Evolutionary conservation across 2,888 invertebrate genomes (phyloP).

Genomic region (Aphidoletes aphidimyza): DNA sequence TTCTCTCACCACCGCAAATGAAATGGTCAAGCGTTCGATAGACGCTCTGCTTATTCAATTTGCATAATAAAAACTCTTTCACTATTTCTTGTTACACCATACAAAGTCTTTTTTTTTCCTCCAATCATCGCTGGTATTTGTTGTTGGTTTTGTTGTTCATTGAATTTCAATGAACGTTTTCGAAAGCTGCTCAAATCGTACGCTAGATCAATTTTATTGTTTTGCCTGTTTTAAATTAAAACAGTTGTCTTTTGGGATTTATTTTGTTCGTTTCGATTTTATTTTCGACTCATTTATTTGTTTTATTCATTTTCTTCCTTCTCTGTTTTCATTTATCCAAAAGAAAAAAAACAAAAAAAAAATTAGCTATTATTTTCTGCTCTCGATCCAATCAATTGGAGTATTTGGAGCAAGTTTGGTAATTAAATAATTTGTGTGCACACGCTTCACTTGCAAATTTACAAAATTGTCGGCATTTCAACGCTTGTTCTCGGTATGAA

Average conservation of each 20-base stretch:
- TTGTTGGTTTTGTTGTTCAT: background rate
- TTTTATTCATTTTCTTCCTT: background rate
- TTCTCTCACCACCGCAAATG: too few relatives aligned
- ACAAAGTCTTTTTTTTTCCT: background rate
- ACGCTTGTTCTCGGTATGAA: background rate
- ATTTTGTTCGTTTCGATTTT: background rate
- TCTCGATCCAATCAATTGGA: slow-evolving; percentile 39
- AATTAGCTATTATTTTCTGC: too few relatives aligned
- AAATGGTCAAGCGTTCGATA: background rate
- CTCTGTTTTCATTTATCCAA: background rate
- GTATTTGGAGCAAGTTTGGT: slow-evolving; percentile 24
- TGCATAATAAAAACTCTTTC: background rate
- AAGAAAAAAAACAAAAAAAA: too few relatives aligned
- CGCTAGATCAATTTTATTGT: slow-evolving; percentile 37
- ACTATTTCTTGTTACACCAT: background rate
- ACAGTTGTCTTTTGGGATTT: slow-evolving; percentile 37
- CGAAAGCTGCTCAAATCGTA: slow-evolving; percentile 48
- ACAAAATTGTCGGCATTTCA: background rate
- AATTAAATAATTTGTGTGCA: slow-evolving; percentile 1
- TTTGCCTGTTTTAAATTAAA: slow-evolving; percentile 37
- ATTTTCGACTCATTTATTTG: background rate
- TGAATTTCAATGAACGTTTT: slow-evolving; percentile 35
- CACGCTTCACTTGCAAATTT: background rate
- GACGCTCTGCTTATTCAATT: slow-evolving; percentile 2
- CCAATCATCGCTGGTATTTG: background rate